These are phyloP conservation scores for Therioaphis trifolii DNA, from an alignment of 2,888 invertebrate species.

Conservation along the genomic window DNA sequence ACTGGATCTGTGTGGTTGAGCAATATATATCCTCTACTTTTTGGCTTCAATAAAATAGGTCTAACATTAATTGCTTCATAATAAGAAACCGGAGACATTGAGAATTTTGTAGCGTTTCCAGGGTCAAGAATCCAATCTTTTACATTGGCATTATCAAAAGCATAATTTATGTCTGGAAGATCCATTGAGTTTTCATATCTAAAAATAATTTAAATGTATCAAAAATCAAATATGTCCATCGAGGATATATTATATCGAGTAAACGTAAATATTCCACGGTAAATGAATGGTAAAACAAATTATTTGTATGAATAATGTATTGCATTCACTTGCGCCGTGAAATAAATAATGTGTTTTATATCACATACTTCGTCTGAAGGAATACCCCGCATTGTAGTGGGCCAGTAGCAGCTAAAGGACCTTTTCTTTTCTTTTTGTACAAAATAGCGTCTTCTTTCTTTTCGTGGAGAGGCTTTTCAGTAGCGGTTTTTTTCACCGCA, in stretches of 20 bases:
- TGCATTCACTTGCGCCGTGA: conserved; percentile 17
- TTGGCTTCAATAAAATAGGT: conserved; percentile 75
- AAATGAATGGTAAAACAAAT: background rate
- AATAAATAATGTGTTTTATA: background rate
- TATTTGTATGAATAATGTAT: background rate
- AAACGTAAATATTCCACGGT: too few species aligned
- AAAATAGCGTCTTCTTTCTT: conserved; percentile 65
- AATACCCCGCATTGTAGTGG: conserved; percentile 74
- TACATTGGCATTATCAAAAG: conserved; percentile 74
- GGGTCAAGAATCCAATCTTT: conserved; percentile 74
- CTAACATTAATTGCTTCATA: conserved; percentile 72
- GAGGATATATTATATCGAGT: too few species aligned
- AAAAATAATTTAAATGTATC: background rate
- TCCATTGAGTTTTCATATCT: conserved; percentile 64
- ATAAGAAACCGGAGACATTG: conserved; percentile 73
- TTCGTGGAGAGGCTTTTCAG: conserved; percentile 64
- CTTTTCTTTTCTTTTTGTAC: conserved; percentile 65
- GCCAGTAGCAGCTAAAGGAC: conserved; percentile 70
- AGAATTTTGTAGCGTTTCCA: conserved; percentile 70
- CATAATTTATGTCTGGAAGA: conserved; percentile 77
- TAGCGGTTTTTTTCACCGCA: conserved; percentile 69
- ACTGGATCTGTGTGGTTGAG: conserved; percentile 78
- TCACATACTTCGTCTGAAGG: conserved; percentile 72
- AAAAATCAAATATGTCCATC: background rate
- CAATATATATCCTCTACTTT: conserved; percentile 74